Percentiles rank a stretch among this genome's conserved stretches.
Evolutionary conservation across 2,888 invertebrate genomes (phyloP).

Genomic region (Eilema sororculum): DNA sequence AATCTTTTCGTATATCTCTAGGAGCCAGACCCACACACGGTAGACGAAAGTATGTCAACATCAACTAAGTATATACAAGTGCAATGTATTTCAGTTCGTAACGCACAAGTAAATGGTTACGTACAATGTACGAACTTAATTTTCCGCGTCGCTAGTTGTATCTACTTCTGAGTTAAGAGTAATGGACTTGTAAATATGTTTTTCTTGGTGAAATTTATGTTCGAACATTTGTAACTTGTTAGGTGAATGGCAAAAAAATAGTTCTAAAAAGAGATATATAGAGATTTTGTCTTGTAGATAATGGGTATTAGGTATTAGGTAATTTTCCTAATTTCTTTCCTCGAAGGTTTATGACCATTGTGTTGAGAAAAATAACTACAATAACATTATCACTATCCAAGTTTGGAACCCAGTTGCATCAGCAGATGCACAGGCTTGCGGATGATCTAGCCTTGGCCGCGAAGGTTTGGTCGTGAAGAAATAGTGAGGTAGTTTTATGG

Average conservation of each 20-base stretch:
- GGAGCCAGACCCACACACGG: conserved; percentile 34
- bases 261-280: not conserved
- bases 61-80: conserved; percentile 35
- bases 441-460: too few relatives aligned
- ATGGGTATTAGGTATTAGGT: too few relatives aligned
- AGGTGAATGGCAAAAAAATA: not conserved
- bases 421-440: too few relatives aligned
- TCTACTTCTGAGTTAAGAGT: not conserved
- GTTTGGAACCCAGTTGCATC: too few relatives aligned
- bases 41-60: conserved; percentile 45
- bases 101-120: conserved; percentile 18
- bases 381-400: too few relatives aligned
- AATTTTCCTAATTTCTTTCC: too few relatives aligned
- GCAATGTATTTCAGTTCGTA: conserved; percentile 38
- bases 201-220: conserved; percentile 15
- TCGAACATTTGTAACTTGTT: not conserved
- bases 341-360: too few relatives aligned
- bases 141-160: conserved; percentile 10
- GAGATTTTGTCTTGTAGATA: too few relatives aligned
- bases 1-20: conserved; percentile 17
- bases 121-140: conserved; percentile 14
- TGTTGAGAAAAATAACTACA: too few relatives aligned
- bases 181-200: conserved; percentile 12
- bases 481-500: too few relatives aligned
- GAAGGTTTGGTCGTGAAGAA: too few relatives aligned